A percentile compares a stretch with the other conserved stretches of the same genome.
phyloP scores from a whole-genome alignment of 2,113 vertebrate species.

The Apteryx owenii region DNA sequence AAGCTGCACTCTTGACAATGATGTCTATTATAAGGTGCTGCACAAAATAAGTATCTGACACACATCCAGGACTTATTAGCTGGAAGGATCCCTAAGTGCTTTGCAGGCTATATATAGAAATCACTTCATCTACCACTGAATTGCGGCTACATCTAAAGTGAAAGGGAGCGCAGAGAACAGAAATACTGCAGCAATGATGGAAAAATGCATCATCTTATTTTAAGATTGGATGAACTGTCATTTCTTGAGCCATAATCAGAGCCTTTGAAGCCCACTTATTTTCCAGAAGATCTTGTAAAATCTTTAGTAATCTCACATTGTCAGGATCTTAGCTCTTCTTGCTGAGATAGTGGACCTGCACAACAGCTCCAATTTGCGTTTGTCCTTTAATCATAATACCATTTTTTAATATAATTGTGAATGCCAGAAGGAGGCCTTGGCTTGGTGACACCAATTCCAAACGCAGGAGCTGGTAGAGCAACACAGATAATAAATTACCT shows the following conservation, averaged over 20 bases:
- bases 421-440: background rate
- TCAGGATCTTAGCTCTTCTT: background rate
- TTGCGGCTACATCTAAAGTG: conserved; percentile 3
- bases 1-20: background rate
- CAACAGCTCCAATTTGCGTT: background rate
- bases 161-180: conserved; percentile 11
- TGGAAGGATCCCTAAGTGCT: conserved; percentile 47
- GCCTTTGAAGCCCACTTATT: background rate
- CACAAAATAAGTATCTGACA: conserved; percentile 24
- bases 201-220: conserved; percentile 46
- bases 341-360: background rate
- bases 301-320: background rate
- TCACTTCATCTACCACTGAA: conserved; percentile 50
- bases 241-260: background rate
- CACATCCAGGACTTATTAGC: background rate
- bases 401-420: background rate
- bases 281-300: background rate
- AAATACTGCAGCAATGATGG: conserved; percentile 9
- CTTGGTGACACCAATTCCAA: background rate
- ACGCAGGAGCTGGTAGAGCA: background rate
- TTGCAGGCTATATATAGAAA: conserved; percentile 55
- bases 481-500: background rate
- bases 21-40: background rate
- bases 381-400: background rate
- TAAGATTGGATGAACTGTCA: conserved; percentile 13